Conservation (phyloP, 1,140 invertebrate genomes). For the Triops longicaudatus region DNA sequence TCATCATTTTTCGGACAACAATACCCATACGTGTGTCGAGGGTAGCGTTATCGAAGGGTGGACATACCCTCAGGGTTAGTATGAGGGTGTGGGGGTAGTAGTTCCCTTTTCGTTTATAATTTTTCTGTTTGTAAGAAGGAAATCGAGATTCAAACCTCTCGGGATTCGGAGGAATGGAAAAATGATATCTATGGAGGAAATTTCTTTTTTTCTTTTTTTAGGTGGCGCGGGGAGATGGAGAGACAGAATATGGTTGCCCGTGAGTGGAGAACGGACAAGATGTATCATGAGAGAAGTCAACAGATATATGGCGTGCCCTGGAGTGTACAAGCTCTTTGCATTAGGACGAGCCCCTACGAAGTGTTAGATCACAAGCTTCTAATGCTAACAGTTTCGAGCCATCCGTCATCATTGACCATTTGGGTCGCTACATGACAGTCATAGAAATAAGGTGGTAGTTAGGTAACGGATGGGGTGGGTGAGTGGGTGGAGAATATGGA, state of each 20-base stretch:
- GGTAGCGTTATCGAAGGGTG: background rate
- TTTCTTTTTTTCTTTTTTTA: too few relatives aligned
- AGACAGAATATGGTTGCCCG: too few relatives aligned
- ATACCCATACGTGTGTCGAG: background rate
- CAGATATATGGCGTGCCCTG: slow-evolving; percentile 4
- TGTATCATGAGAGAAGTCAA: background rate
- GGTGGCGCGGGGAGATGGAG: too few relatives aligned
- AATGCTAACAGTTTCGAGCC: background rate
- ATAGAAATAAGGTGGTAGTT: background rate
- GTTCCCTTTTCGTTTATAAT: too few relatives aligned
- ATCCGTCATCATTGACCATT: slow-evolving; percentile 12
- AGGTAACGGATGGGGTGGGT: background rate
- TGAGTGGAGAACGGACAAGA: background rate
- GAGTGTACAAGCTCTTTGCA: slow-evolving; percentile 15
- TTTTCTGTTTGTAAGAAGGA: too few relatives aligned
- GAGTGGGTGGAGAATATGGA: background rate
- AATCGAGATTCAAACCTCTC: slow-evolving; percentile 2
- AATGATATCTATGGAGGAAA: background rate
- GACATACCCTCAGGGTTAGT: background rate
- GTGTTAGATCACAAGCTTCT: slow-evolving; percentile 15
- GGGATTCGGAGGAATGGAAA: background rate
- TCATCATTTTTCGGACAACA: slow-evolving; percentile 15
- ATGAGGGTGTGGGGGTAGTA: background rate
- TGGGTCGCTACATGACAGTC: background rate
- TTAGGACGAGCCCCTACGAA: background rate